These are phyloP conservation scores for Miichthys miiuy DNA, from an alignment of 2,797 vertebrate genomes.

Conservation along the genomic window DNA sequence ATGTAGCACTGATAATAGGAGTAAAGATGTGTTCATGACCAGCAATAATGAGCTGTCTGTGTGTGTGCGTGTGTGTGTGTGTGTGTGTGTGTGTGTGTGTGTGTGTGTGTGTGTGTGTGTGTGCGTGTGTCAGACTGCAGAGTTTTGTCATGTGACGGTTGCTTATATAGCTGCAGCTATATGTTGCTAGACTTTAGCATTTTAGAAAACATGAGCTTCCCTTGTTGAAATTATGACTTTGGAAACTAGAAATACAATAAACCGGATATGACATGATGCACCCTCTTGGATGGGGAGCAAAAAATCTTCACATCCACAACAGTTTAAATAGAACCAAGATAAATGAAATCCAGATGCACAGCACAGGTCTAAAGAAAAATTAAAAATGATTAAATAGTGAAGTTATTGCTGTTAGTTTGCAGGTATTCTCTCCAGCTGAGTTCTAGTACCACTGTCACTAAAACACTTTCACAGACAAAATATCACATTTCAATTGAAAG, in stretches of 20 bases:
- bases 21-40: constrained; percentile 22
- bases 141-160: neutral
- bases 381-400: too few species aligned
- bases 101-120: neutral
- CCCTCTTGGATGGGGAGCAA: neutral
- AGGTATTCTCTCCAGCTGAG: neutral
- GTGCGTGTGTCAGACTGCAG: neutral
- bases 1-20: neutral
- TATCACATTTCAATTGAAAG: neutral
- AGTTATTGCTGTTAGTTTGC: neutral
- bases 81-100: neutral
- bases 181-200: neutral
- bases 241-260: too few species aligned
- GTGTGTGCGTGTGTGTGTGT: neutral
- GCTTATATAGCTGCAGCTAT: neutral
- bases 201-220: neutral
- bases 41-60: constrained; percentile 10
- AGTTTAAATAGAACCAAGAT: neutral
- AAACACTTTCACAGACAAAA: neutral
- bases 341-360: neutral
- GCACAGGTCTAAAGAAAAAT: too few species aligned
- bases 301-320: neutral
- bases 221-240: neutral
- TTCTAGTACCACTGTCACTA: too few species aligned
- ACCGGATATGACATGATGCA: neutral